phyloP scores from a whole-genome alignment of 2,113 vertebrate species.

The Paradisaea rubra region DNA sequence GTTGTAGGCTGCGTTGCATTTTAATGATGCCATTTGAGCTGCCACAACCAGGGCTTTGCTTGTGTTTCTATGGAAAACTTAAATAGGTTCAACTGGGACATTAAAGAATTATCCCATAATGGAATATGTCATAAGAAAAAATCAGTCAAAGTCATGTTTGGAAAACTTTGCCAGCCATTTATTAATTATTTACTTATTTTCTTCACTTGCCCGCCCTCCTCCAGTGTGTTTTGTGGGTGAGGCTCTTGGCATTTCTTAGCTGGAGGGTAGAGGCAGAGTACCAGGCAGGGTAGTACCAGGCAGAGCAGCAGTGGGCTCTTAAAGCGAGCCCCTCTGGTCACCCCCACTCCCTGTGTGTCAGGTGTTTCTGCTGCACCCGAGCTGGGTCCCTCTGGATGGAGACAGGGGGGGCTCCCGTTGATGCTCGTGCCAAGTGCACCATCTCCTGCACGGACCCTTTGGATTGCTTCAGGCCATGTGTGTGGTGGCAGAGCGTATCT shows the following conservation, averaged over 20 bases:
- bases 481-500: neutral
- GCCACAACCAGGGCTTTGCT: neutral
- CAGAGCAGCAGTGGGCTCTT: neutral
- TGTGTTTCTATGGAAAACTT: constrained; percentile 1
- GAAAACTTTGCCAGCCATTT: neutral
- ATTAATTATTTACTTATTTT: neutral
- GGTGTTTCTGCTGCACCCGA: neutral
- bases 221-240: neutral
- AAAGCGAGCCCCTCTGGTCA: fast-evolving
- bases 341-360: neutral
- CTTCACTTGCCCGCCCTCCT: neutral
- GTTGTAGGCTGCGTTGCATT: constrained; percentile 33
- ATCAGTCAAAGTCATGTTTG: neutral
- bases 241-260: neutral
- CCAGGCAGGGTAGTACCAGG: neutral
- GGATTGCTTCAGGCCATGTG: neutral
- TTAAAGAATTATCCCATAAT: neutral
- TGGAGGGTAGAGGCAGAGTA: neutral
- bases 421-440: fast-evolving
- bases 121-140: neutral
- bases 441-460: neutral
- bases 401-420: fast-evolving
- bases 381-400: neutral
- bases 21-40: constrained; percentile 24
- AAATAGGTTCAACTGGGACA: neutral